These are phyloP conservation scores for Calosoma granatense DNA, from an alignment of 1,140 invertebrate species.

Conservation along the genomic window DNA sequence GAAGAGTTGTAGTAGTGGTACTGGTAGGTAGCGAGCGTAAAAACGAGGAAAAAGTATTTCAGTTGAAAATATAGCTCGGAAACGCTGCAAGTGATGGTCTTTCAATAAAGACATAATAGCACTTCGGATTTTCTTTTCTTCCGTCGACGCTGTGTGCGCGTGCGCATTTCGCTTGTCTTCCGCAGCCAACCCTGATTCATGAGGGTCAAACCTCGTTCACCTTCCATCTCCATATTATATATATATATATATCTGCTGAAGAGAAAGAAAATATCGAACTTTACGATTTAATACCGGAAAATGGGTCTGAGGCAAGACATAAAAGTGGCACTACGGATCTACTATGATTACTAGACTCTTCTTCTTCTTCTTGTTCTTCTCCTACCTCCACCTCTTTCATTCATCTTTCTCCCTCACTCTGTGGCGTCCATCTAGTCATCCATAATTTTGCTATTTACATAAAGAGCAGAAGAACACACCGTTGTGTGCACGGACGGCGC, in stretches of 20 bases:
- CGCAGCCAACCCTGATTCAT: neutral
- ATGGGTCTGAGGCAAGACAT: neutral
- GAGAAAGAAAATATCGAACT: neutral
- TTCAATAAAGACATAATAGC: slow-evolving; percentile 9
- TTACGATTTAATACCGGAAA: slow-evolving; percentile 8
- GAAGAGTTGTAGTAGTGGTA: too few relatives aligned
- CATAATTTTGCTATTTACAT: slow-evolving; percentile 7
- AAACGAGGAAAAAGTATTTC: neutral
- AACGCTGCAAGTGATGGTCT: slow-evolving; percentile 4
- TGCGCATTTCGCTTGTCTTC: neutral
- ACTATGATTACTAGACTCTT: slow-evolving; percentile 5
- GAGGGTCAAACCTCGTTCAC: slow-evolving; percentile 4
- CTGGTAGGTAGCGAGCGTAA: too few relatives aligned
- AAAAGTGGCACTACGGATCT: neutral
- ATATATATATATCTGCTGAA: neutral
- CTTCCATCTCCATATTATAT: slow-evolving; percentile 6
- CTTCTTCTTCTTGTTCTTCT: too few relatives aligned
- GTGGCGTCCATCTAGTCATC: too few relatives aligned
- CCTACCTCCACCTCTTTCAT: too few relatives aligned
- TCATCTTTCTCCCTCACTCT: too few relatives aligned
- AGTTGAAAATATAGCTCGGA: neutral
- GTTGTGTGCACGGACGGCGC: neutral
- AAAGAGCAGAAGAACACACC: neutral
- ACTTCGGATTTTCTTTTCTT: slow-evolving; percentile 6
- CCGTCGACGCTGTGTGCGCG: neutral